Percentiles rank a stretch among this genome's conserved stretches.
phyloP scores from a whole-genome alignment of 2,888 invertebrate genomes.

The Diarsia mendica region DNA sequence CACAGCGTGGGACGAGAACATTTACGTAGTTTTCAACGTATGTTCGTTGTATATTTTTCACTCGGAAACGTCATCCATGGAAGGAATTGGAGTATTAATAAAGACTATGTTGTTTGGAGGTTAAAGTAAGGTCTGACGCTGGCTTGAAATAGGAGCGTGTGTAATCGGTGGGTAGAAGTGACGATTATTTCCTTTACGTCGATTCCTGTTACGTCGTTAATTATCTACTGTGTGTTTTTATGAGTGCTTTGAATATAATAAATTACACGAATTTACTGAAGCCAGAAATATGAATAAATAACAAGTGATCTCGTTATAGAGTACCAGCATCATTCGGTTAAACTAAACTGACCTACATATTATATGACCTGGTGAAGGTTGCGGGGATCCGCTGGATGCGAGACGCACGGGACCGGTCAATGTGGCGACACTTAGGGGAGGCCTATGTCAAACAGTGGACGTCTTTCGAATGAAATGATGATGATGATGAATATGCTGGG shows the following conservation, averaged over 20 bases:
- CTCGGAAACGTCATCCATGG: constrained; percentile 39
- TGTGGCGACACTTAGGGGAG: too few species aligned
- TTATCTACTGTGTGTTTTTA: background rate
- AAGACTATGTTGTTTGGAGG: constrained; percentile 12
- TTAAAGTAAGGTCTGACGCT: constrained; percentile 17
- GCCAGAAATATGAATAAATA: background rate
- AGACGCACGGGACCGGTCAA: too few species aligned
- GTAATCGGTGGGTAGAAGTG: background rate
- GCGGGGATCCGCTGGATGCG: too few species aligned
- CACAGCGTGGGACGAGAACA: constrained; percentile 44
- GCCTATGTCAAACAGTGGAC: too few species aligned
- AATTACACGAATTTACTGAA: background rate
- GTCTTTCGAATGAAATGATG: too few species aligned
- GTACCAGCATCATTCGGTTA: background rate
- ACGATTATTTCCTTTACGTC: background rate
- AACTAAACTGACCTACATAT: too few species aligned
- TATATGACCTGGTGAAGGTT: too few species aligned
- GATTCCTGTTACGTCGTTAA: background rate
- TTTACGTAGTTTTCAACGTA: constrained; percentile 25
- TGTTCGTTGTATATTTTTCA: constrained; percentile 39
- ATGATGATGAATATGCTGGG: too few species aligned
- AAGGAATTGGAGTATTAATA: constrained; percentile 37
- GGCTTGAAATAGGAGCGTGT: background rate
- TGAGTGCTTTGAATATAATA: background rate
- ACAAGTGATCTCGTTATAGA: background rate